phyloP scores from a whole-genome alignment of 2,113 vertebrate species.

The Pituophis catenifer region DNA sequence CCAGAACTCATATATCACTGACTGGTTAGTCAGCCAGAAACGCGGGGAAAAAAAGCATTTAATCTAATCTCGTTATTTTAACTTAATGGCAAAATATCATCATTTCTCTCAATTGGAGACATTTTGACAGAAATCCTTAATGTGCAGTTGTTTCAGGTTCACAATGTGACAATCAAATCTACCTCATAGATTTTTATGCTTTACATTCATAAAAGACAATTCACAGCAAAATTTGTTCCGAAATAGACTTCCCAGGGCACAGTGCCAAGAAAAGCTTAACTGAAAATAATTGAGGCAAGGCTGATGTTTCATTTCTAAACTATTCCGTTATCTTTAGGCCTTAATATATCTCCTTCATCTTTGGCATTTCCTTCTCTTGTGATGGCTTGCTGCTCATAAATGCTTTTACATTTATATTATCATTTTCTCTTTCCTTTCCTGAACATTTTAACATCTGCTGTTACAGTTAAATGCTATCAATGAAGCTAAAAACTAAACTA shows the following conservation, averaged over 20 bases:
- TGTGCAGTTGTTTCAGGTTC: slow-evolving; percentile 12
- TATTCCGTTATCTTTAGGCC: slow-evolving; percentile 10
- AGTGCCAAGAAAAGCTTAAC: slow-evolving; percentile 3
- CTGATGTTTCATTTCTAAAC: slow-evolving; percentile 22
- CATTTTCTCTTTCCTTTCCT: not conserved
- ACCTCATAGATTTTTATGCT: slow-evolving; percentile 16
- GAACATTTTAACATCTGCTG: not conserved
- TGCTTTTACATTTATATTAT: not conserved
- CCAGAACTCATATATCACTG: slow-evolving; percentile 25
- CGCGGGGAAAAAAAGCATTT: not conserved
- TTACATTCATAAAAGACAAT: slow-evolving; percentile 39
- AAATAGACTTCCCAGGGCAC: slow-evolving; percentile 19
- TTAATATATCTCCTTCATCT: slow-evolving; percentile 17
- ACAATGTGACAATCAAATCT: slow-evolving; percentile 22
- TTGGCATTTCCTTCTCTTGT: slow-evolving; percentile 10
- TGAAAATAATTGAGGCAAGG: slow-evolving; percentile 28
- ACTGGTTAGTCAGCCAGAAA: slow-evolving; percentile 31
- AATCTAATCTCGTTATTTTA: slow-evolving; percentile 36
- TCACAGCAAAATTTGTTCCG: slow-evolving; percentile 28
- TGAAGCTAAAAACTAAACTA: slow-evolving; percentile 12
- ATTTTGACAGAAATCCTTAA: slow-evolving; percentile 9
- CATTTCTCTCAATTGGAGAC: slow-evolving; percentile 10
- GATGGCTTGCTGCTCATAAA: not conserved
- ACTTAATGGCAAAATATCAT: slow-evolving; percentile 43
- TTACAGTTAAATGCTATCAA: not conserved